Evolutionary conservation across 2,888 invertebrate species (phyloP).

Genomic region (Luperina testacea): DNA sequence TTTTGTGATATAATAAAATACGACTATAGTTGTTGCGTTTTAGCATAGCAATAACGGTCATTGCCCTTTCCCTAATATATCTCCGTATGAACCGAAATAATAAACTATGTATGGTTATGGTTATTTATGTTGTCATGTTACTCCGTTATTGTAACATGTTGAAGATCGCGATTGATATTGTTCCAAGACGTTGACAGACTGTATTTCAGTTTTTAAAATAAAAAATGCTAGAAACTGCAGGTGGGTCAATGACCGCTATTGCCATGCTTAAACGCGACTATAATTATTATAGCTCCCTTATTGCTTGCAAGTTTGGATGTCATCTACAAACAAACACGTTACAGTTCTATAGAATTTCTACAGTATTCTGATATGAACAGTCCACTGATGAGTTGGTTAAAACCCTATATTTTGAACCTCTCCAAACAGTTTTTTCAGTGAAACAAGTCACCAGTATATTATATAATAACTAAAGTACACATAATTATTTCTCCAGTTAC

Average conservation of each 20-base stretch:
- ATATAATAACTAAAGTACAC: not conserved
- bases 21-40: not conserved
- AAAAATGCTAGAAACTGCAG: not conserved
- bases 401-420: not conserved
- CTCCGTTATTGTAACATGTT: not conserved
- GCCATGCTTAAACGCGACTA: too few species aligned
- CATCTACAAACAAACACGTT: not conserved
- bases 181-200: not conserved
- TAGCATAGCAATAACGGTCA: not conserved
- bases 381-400: not conserved
- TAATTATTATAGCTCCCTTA: not conserved
- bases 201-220: not conserved
- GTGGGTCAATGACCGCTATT: not conserved
- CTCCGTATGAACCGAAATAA: not conserved
- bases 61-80: not conserved
- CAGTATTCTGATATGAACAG: not conserved
- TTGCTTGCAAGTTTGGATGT: not conserved
- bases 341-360: not conserved
- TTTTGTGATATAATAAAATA: not conserved
- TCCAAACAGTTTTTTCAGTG: not conserved
- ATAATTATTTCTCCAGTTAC: not conserved
- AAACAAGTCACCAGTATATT: too few species aligned
- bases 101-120: not conserved
- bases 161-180: not conserved
- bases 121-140: too few species aligned